These are phyloP conservation scores for Scrobipalpa atriplicella DNA, from an alignment of 2,888 invertebrate genomes.

Conservation along the genomic window DNA sequence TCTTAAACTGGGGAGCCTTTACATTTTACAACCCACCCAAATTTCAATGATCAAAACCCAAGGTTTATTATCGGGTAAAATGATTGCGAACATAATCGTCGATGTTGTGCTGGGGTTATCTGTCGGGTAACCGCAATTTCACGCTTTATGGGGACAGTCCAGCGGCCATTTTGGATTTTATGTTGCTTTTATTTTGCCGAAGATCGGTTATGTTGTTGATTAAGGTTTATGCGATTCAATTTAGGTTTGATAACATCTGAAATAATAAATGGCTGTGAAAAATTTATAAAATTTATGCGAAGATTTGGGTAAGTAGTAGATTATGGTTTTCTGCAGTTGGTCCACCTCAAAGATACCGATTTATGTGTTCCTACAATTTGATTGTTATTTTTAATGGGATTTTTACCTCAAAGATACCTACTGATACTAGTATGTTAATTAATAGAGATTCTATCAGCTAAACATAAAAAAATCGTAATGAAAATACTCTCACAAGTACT, in stretches of 20 bases:
- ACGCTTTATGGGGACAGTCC: background rate
- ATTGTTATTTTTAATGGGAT: too few species aligned
- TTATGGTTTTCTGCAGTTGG: background rate
- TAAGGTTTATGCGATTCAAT: conserved; percentile 27
- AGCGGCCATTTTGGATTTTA: conserved; percentile 21
- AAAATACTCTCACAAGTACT: too few species aligned
- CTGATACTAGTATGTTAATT: too few species aligned
- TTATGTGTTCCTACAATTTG: too few species aligned
- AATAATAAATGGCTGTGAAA: too few species aligned
- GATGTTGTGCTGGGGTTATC: conserved; percentile 23
- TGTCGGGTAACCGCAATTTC: background rate
- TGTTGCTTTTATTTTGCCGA: conserved; percentile 22
- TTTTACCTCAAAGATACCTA: too few species aligned
- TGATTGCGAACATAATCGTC: conserved; percentile 30
- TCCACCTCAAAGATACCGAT: too few species aligned
- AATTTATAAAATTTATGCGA: too few species aligned
- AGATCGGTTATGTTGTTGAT: conserved; percentile 27
- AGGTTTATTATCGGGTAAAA: conserved; percentile 28
- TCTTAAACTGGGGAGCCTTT: conserved; percentile 24
- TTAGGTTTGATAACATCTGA: background rate
- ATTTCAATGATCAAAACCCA: conserved; percentile 31
- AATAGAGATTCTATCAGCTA: too few species aligned
- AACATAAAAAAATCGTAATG: too few species aligned
- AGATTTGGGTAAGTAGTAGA: too few species aligned
- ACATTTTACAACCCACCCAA: conserved; percentile 25